Base-by-base conservation (phyloP, 2,888 invertebrate species). In the Sinodicranocentrus sp. region DNA sequence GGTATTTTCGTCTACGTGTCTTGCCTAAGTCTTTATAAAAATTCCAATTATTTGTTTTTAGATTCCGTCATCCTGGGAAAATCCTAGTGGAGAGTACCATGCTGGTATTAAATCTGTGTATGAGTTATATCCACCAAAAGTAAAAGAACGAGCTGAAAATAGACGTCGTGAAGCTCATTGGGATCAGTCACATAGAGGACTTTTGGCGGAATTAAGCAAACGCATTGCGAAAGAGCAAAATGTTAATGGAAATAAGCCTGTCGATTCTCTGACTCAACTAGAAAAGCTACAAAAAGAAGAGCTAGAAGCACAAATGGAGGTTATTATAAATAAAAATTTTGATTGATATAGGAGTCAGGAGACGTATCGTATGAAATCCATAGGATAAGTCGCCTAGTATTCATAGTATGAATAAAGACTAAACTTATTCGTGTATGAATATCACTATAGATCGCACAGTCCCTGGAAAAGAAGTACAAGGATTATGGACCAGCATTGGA, bases 401-500 rank as follows among this genome's bases (percentile, higher is more conserved):
- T n/a, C n/a, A n/a, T n/a, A n/a, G n/a, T n/a, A n/a, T n/a, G n/a
- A n/a, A n/a, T n/a, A n/a, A n/a, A n/a, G n/a, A n/a, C n/a, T n/a
- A n/a, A n/a, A n/a, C n/a, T n/a, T n/a, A n/a, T 33, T 33, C 3
- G 10, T 33, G 10, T 33, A 6, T 33, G 33, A n/a, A 3, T 59
- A 28, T 67, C 15, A 28, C 25, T 79, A 44, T 33, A 87, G 25
- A 86, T 91, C 82, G 92, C 99, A 80, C 95, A 94, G 88, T 92
- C 91, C 84, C 92, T 95, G 65, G 98, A 99, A 87, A 98, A 98
- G 90, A 96, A 97, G 90, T 97, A 94, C 90, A 92, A 91, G 76
- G 98, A 98, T 90, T 91, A 94, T 8, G 98, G 98, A 19, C 97
- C 97, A 1, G 94, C 96, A 3, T 97, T 95, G 90, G 99, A 99